Conservation (phyloP, 2,797 vertebrate species). For the Manis javanica region DNA sequence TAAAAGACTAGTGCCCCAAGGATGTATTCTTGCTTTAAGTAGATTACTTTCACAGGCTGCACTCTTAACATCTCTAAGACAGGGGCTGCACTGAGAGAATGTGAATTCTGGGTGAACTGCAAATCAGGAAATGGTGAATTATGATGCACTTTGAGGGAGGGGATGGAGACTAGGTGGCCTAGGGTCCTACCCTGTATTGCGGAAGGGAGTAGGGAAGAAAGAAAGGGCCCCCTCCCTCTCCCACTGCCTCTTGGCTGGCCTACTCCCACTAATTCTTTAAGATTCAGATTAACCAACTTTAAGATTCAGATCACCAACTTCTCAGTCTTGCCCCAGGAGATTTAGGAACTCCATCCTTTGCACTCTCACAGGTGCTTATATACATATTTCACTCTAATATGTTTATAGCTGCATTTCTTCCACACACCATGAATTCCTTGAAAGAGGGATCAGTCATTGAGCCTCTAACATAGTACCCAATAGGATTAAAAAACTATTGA, state of each 20-base stretch:
- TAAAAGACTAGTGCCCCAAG: neutral
- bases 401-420: slow-evolving; percentile 32
- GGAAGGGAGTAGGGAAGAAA: neutral
- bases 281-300: neutral
- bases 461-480: neutral
- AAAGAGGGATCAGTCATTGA: slow-evolving; percentile 34
- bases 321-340: neutral
- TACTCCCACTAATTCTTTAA: neutral
- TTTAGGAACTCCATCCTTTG: neutral
- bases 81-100: neutral
- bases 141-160: neutral
- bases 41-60: neutral
- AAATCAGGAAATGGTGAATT: neutral
- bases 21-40: neutral
- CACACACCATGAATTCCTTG: slow-evolving; percentile 28
- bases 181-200: neutral
- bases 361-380: neutral
- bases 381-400: neutral
- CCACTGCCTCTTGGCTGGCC: neutral
- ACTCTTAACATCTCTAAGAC: neutral
- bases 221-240: neutral
- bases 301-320: neutral
- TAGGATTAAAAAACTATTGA: neutral
- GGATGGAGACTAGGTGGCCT: neutral
- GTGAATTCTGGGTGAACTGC: neutral